phyloP scores from a whole-genome alignment of 2,113 vertebrate species.

The Paramormyrops kingsleyae region DNA sequence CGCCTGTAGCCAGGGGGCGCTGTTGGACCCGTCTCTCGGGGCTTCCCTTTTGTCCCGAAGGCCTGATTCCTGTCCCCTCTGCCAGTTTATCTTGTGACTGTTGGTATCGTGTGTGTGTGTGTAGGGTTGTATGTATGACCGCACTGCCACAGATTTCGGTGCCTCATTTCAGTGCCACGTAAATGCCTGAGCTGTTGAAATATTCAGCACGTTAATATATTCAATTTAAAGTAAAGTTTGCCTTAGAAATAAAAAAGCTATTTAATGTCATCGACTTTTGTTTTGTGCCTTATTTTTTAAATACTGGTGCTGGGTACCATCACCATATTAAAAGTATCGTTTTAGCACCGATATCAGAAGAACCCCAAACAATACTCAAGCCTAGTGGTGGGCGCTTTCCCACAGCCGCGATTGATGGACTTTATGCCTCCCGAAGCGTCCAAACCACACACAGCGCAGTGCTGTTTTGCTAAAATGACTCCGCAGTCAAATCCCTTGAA shows the following conservation, averaged over 20 bases:
- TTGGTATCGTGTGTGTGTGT: neutral
- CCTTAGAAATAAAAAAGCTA: neutral
- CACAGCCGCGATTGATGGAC: neutral
- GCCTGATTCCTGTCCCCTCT: neutral
- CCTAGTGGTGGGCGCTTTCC: neutral
- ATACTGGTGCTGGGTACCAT: neutral
- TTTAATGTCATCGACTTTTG: neutral
- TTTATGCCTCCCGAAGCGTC: neutral
- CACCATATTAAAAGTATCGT: neutral
- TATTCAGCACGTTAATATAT: neutral
- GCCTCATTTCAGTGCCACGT: neutral
- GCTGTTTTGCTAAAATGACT: neutral
- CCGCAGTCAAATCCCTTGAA: neutral
- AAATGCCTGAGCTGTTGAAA: neutral
- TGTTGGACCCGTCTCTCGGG: neutral
- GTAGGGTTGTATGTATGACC: neutral
- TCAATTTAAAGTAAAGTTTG: neutral
- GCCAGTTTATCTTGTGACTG: neutral
- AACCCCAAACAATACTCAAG: neutral
- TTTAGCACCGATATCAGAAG: neutral
- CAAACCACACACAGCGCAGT: neutral
- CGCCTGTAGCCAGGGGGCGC: neutral
- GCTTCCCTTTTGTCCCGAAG: neutral
- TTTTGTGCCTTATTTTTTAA: neutral
- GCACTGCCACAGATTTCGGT: neutral